phyloP scores from a whole-genome alignment of 2,797 vertebrate species.

The Brachyrhaphis roseni region DNA sequence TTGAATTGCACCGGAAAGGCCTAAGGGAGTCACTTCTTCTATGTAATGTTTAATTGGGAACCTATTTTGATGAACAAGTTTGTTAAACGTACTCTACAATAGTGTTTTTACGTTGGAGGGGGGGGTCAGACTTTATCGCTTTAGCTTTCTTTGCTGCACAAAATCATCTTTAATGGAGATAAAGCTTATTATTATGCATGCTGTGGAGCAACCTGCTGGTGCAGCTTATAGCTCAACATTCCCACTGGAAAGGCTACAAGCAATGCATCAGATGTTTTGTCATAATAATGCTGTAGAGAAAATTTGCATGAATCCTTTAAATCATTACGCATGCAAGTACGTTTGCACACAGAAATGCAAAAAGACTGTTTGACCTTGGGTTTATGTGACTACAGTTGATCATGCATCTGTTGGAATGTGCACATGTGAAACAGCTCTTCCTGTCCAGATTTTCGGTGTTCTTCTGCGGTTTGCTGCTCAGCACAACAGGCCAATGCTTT shows the following conservation, averaged over 20 bases:
- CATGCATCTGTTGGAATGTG: neutral
- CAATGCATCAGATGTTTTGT: conserved; percentile 8
- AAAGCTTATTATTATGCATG: neutral
- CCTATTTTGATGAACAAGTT: neutral
- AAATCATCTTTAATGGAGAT: neutral
- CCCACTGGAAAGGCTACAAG: conserved; percentile 6
- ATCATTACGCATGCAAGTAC: neutral
- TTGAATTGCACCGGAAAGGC: conserved; percentile 39
- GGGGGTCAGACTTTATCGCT: neutral
- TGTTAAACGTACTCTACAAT: neutral
- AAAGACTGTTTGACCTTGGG: conserved; percentile 11
- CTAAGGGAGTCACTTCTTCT: conserved; percentile 7
- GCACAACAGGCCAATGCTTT: conserved; percentile 10
- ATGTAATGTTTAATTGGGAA: neutral
- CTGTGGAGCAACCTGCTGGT: neutral
- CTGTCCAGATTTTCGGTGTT: neutral
- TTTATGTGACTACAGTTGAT: neutral
- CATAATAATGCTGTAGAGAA: neutral
- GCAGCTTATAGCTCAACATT: conserved; percentile 1
- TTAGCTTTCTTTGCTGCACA: neutral
- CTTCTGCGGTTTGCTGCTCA: neutral
- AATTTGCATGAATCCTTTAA: conserved; percentile 7
- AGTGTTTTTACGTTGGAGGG: neutral
- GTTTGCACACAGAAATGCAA: neutral
- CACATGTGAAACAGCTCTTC: neutral